Evolutionary conservation across 2,888 invertebrate genomes (phyloP).

Genomic region (Polydrusus cervinus): DNA sequence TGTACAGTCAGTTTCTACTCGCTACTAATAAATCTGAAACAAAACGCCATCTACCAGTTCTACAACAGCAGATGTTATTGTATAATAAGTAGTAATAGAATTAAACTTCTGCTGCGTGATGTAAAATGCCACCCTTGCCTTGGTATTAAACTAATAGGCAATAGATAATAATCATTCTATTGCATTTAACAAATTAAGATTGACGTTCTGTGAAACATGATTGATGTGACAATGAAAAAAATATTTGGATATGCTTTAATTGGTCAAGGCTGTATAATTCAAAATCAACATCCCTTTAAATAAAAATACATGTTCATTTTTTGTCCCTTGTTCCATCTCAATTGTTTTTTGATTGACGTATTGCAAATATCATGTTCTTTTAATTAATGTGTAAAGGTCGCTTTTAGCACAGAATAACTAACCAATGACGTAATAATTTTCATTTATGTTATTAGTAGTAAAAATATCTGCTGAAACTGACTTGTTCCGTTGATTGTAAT

Average conservation of each 20-base stretch:
- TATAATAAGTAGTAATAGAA: too few relatives aligned
- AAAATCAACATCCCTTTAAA: slow-evolving; percentile 8
- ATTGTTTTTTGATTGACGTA: slow-evolving; percentile 2
- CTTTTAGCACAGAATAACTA: not conserved
- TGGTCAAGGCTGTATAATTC: slow-evolving; percentile 19
- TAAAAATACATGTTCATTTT: slow-evolving; percentile 7
- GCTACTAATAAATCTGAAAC: too few relatives aligned
- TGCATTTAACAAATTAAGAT: slow-evolving; percentile 5
- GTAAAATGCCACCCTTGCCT: not conserved
- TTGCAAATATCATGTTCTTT: not conserved
- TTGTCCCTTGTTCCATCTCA: slow-evolving; percentile 1
- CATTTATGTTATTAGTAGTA: too few relatives aligned
- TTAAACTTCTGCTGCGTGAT: too few relatives aligned
- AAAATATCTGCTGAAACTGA: too few relatives aligned
- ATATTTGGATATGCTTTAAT: slow-evolving; percentile 11
- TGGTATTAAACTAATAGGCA: not conserved
- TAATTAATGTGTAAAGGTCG: not conserved
- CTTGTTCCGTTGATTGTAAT: too few relatives aligned
- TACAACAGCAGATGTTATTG: too few relatives aligned
- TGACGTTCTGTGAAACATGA: slow-evolving; percentile 2
- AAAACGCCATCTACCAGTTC: too few relatives aligned
- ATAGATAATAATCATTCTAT: not conserved
- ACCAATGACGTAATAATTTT: too few relatives aligned
- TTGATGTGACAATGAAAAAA: slow-evolving; percentile 11
- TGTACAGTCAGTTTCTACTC: too few relatives aligned